These are phyloP conservation scores for Phalacrocorax aristotelis DNA, from an alignment of 2,113 vertebrate species.

Conservation along the genomic window DNA sequence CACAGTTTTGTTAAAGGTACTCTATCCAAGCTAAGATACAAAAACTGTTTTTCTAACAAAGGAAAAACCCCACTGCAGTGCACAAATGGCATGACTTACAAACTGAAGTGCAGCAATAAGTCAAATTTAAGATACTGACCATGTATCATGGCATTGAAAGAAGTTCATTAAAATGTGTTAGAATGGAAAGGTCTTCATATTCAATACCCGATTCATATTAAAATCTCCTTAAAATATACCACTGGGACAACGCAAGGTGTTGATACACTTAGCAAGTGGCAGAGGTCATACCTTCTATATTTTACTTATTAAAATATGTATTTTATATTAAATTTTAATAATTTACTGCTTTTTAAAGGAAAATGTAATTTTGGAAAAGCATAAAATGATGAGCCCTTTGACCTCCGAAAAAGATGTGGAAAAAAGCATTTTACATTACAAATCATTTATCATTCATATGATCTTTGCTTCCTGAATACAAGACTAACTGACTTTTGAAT, in stretches of 20 bases:
- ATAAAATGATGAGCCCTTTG: neutral
- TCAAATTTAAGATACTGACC: neutral
- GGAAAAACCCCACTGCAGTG: neutral
- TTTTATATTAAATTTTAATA: slow-evolving; percentile 21
- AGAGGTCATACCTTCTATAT: neutral
- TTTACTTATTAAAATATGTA: neutral
- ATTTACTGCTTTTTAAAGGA: slow-evolving; percentile 18
- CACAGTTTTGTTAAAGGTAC: neutral
- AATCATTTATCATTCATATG: slow-evolving; percentile 49
- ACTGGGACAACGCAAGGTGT: neutral
- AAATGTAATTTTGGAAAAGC: slow-evolving; percentile 12
- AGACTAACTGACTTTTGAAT: slow-evolving; percentile 47
- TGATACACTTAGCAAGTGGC: neutral
- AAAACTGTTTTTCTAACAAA: neutral
- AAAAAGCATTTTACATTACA: neutral
- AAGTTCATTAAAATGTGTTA: slow-evolving; percentile 20
- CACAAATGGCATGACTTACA: neutral
- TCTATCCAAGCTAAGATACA: neutral
- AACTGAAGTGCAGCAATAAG: neutral
- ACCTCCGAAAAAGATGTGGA: neutral
- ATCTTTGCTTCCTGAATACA: slow-evolving; percentile 51
- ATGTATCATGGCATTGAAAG: neutral
- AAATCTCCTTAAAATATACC: neutral
- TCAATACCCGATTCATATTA: slow-evolving; percentile 6
- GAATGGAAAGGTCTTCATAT: neutral